Conservation (phyloP, 2,888 invertebrate species). For the Cosmia trapezina region DNA sequence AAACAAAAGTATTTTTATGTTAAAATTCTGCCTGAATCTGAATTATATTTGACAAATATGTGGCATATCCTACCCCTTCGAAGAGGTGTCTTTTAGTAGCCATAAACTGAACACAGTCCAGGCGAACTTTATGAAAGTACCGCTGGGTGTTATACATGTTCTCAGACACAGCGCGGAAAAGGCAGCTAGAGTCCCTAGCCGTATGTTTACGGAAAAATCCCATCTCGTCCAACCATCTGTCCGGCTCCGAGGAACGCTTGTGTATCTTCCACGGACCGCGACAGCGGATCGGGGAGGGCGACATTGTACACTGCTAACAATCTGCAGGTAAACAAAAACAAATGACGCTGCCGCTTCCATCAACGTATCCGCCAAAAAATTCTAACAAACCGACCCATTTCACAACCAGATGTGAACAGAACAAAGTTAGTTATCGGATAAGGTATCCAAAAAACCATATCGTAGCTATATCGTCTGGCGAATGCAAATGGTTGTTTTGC, state of each 20-base stretch:
- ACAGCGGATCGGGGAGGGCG: conserved; percentile 86
- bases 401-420: conserved; percentile 42
- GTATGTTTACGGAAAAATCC: conserved; percentile 96
- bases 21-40: conserved; percentile 51
- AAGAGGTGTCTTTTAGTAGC: conserved; percentile 91
- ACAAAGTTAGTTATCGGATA: conserved; percentile 37
- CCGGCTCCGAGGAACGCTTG: conserved; percentile 89
- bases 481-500: conserved; percentile 89
- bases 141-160: conserved; percentile 93
- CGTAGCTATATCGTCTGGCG: conserved; percentile 84
- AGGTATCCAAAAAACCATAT: conserved; percentile 79
- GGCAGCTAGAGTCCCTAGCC: conserved; percentile 96
- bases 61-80: conserved; percentile 88
- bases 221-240: conserved; percentile 94
- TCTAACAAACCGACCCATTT: conserved; percentile 47
- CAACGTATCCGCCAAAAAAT: conserved; percentile 57
- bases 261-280: conserved; percentile 88
- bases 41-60: conserved; percentile 60
- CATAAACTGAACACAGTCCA: conserved; percentile 94
- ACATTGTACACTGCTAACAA: conserved; percentile 84
- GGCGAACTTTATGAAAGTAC: conserved; percentile 93
- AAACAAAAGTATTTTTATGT: conserved; percentile 77
- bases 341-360: conserved; percentile 79
- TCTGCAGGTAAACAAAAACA: conserved; percentile 90
- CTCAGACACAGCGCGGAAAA: conserved; percentile 97